Base-by-base conservation (phyloP, 2,797 vertebrate species). In the Mormyrops attenuatus region DNA sequence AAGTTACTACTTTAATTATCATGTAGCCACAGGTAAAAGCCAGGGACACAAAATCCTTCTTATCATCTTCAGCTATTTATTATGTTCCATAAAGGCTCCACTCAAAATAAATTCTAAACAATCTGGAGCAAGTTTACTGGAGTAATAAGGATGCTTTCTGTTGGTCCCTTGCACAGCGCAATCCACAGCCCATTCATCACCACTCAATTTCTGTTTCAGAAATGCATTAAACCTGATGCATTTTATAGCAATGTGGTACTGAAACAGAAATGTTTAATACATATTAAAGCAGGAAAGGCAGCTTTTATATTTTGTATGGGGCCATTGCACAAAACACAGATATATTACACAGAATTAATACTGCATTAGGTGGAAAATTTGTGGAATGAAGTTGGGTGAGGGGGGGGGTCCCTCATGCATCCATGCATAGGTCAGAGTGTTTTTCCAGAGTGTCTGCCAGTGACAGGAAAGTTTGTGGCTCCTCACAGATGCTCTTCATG, bases 401-500 rank as follows among this genome's bases (percentile, higher is more conserved):
- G 7, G 17, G 53, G 0, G 53, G 4, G 6, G 11, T 8, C n/a
- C 22, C 26, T 69, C 22, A 34, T 34, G 63, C 9, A 26, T 34
- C 8, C 3, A 9, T 7, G 47, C 85, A 88, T n/a, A 50, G 53
- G 89, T 52, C 89, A 52, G 26, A 30, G 26, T 30, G 26, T 30
- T 30, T 30, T 30, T 60, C 80, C 90, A 77, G 44, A 38, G 20
- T 41, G 20, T 49, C 17, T 22, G 8, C 13, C 50, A 41, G 15
- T 3, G 22, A 26, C 5, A 89, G 55, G 44, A 38, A 86, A 7
- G 26, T 47, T 22, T 0, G 26, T 22, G 60, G 44, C 53, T n/a
- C 34, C 91, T 85, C 89, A 96, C 88, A 94, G 90, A 57, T 89
- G 77, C 80, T 93, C 94, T 50, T 95, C 94, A 87, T 94, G 87